A percentile compares a stretch with the other conserved stretches of the same genome.
Evolutionary conservation across 23 tunicate genomes (phyloP).

Genomic region (Ascidia mentula): DNA sequence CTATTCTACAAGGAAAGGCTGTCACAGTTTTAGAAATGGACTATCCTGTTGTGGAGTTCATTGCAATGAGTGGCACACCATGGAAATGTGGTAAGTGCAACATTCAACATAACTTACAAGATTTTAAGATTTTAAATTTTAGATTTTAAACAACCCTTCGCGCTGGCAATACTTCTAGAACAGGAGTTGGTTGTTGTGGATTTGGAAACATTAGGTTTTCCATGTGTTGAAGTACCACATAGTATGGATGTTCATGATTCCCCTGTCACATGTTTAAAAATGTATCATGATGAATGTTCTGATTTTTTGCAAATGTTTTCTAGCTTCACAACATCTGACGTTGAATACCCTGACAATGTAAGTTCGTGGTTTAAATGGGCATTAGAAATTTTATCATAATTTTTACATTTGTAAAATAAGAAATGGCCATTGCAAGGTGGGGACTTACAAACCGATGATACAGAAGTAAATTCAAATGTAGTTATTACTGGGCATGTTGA

Average conservation of each 20-base stretch:
- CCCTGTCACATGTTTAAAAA: constrained; percentile 79
- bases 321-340: no score
- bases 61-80: constrained; percentile 34
- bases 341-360: no score
- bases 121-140: no score
- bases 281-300: constrained; percentile 47
- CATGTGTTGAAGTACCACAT: constrained; percentile 54
- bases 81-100: constrained; percentile 57
- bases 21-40: constrained; percentile 77
- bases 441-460: constrained; percentile 31
- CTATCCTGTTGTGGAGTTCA: constrained; percentile 71
- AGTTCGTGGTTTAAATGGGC: no score
- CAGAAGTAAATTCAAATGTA: constrained; percentile 52
- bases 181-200: constrained; percentile 74
- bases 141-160: constrained; percentile 66
- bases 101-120: no score
- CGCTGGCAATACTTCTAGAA: constrained; percentile 63
- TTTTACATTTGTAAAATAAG: no score
- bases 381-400: no score
- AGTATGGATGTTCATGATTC: constrained; percentile 81
- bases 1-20: constrained; percentile 72
- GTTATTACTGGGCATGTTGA: constrained; percentile 84
- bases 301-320: constrained; percentile 40
- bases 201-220: constrained; percentile 70
- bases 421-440: constrained; percentile 87